Evolutionary conservation across 2,113 vertebrate genomes (phyloP).

Genomic region (Dasyurus viverrinus): DNA sequence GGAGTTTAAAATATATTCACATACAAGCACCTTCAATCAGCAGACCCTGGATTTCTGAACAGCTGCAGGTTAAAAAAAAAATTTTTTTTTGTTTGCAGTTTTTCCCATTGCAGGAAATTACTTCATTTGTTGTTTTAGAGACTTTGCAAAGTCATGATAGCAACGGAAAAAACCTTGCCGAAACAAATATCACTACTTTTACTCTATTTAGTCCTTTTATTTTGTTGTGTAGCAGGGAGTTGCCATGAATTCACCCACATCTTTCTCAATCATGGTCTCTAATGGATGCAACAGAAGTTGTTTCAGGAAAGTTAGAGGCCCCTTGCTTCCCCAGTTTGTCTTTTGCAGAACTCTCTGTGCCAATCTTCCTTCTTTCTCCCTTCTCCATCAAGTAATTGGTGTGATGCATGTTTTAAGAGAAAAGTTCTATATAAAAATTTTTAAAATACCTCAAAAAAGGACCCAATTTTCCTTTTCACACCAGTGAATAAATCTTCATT

Average conservation of each 20-base stretch:
- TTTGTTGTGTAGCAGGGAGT: not conserved
- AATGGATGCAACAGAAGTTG: not conserved
- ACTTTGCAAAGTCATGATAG: conserved; percentile 12
- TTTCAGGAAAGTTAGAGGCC: not conserved
- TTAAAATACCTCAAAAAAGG: not conserved
- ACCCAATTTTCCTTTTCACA: not conserved
- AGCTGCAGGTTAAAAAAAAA: not conserved
- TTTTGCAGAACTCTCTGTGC: not conserved
- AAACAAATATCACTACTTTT: not conserved
- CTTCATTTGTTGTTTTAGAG: not conserved
- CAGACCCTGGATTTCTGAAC: not conserved
- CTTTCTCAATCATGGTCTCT: not conserved
- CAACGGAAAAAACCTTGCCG: not conserved
- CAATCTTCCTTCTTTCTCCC: not conserved
- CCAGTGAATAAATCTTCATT: not conserved
- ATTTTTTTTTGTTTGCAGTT: not conserved
- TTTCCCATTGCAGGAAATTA: conserved; percentile 23
- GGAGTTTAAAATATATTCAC: not conserved
- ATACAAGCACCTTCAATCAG: not conserved
- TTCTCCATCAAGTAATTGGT: not conserved
- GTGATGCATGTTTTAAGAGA: not conserved
- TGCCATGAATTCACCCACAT: not conserved
- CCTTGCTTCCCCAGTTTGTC: not conserved
- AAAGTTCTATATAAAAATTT: not conserved
- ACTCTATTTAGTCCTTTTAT: not conserved